These are phyloP conservation scores for Drosophila pandora DNA, from an alignment of 1,140 invertebrate genomes.

Conservation along the genomic window DNA sequence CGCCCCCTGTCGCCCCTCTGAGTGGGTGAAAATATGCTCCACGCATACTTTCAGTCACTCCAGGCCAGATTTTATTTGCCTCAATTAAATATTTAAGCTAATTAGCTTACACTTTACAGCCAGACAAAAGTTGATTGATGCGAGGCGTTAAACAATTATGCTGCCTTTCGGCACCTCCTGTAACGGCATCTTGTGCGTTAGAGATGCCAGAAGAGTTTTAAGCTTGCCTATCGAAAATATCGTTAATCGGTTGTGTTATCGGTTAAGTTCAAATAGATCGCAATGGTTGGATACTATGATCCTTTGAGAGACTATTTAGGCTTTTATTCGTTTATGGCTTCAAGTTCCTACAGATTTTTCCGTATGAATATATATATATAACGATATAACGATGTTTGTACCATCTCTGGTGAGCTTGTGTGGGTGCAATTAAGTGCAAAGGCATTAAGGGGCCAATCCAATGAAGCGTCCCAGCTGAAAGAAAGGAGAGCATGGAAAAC, in stretches of 20 bases:
- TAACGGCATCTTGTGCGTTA: not conserved
- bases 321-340: no score
- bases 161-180: conserved; percentile 19
- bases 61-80: conserved; percentile 69
- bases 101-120: conserved; percentile 69
- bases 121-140: conserved; percentile 66
- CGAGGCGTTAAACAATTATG: conserved; percentile 69
- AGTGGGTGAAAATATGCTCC: conserved; percentile 26
- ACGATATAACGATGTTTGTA: not conserved
- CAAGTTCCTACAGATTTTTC: no score
- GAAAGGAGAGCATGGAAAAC: conserved; percentile 4
- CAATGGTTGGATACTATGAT: no score
- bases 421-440: conserved; percentile 43
- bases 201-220: not conserved
- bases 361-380: no score
- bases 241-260: not conserved
- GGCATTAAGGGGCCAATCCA: conserved; percentile 48
- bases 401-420: not conserved
- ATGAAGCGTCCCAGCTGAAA: conserved; percentile 31
- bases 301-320: no score
- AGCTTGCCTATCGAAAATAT: not conserved
- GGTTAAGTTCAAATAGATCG: no score
- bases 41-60: conserved; percentile 52
- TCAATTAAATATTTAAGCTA: conserved; percentile 77
- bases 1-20: not conserved